Evolutionary conservation across 2,113 vertebrate genomes (phyloP), one percentile per base, ranked within the genome.

Genomic region (Podarcis raffonei): DNA sequence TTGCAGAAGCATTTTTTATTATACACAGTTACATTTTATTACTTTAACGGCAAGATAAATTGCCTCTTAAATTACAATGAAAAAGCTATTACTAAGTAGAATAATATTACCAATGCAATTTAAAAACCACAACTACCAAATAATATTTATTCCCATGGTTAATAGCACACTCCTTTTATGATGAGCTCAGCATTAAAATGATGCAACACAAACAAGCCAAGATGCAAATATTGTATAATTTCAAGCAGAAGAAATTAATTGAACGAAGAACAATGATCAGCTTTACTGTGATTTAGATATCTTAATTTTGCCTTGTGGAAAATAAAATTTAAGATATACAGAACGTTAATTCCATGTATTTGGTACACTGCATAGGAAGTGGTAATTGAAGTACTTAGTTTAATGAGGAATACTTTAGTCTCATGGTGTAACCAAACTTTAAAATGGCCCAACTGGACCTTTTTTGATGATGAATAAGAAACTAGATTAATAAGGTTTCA

Each of bases 61-160:
- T 90, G 23, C 12, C 23, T 93, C 92, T 94, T 93, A 94, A 93
- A 94, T 93, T 90, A 86, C 48, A 94, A 25, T 93, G 83, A 92
- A 93, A 95, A 91, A 84, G 12, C 74, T 89, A 62, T 93, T 93
- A 87, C 91, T 94, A 93, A 93, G 32, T 87, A 91, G 92, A 93
- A 92, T 86, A 91, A 91, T 88, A 92, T 81, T 0, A 0, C 32
- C 1, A 0, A 65, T 88, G 80, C 16, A 91, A 25, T 94, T 94
- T 94, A 91, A 91, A 94, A 95, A 88, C 35, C 74, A 87, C 22
- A 85, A 74, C 65, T 91, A 91, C 74, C 74, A 94, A 93, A 93
- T 66, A 76, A 83, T 95, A 91, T 94, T 95, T 95, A 92, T 93
- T 95, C 53, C 37, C 2, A 1, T 87, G n/a, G 32, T 90, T 94